phyloP scores from a whole-genome alignment of 2,797 vertebrate species.

The Myotis planiceps region DNA sequence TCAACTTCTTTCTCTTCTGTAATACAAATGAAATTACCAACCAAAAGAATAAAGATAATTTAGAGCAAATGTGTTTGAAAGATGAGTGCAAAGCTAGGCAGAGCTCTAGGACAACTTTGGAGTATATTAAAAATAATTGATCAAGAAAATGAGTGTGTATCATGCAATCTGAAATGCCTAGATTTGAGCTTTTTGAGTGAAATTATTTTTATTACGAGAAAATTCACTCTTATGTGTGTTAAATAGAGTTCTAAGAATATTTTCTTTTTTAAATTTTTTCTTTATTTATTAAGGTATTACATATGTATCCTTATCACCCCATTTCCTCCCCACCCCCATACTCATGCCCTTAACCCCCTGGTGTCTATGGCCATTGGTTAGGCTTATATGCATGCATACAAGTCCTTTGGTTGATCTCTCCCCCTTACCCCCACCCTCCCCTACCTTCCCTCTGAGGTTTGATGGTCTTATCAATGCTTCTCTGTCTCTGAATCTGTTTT shows the following conservation, averaged over 20 bases:
- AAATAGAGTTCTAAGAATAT: neutral
- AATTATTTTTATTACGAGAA: slow-evolving; percentile 18
- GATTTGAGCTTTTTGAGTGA: neutral
- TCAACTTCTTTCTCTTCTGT: neutral
- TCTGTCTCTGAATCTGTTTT: too few relatives aligned
- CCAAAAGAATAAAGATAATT: neutral
- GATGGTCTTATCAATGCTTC: too few relatives aligned
- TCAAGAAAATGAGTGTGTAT: fast-evolving
- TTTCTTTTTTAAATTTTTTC: neutral
- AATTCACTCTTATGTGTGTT: neutral
- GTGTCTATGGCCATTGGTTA: too few relatives aligned
- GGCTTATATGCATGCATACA: too few relatives aligned
- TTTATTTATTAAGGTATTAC: too few relatives aligned
- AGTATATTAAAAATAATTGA: neutral
- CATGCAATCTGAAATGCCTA: neutral
- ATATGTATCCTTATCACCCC: too few relatives aligned
- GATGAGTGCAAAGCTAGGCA: neutral
- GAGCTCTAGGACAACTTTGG: neutral
- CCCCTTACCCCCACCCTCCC: too few relatives aligned
- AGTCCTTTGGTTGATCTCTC: too few relatives aligned
- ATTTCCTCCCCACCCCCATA: too few relatives aligned
- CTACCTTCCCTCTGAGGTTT: too few relatives aligned
- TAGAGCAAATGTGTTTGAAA: neutral
- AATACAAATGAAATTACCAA: neutral
- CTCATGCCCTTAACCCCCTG: too few relatives aligned